Evolutionary conservation across 2,888 invertebrate species (phyloP).

Genomic region (Rhimphoctona megacephalus): DNA sequence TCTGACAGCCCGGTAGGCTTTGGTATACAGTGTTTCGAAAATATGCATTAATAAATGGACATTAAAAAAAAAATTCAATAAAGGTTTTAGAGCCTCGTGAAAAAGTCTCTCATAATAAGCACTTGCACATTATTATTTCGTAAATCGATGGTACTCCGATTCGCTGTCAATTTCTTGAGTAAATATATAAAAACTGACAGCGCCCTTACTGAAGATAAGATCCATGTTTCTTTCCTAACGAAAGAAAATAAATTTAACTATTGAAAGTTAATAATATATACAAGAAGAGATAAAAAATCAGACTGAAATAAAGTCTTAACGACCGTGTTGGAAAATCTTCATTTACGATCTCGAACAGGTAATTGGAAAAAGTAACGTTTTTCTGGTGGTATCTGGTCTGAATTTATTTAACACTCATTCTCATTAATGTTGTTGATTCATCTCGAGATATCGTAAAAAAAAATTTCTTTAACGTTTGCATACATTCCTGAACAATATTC

Average conservation of each 20-base stretch:
- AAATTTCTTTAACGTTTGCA: background rate
- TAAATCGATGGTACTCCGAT: no score
- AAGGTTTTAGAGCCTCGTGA: no score
- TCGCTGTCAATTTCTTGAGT: background rate
- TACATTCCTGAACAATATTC: no score
- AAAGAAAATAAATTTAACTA: background rate
- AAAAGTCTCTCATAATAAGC: no score
- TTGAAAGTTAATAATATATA: background rate
- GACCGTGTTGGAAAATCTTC: constrained; percentile 17
- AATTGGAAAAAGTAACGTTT: constrained; percentile 1
- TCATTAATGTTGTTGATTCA: constrained; percentile 4
- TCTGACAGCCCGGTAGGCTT: no score
- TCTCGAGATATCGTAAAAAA: background rate
- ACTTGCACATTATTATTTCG: no score
- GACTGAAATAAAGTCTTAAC: constrained; percentile 9
- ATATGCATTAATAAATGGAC: background rate
- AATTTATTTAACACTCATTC: constrained; percentile 23
- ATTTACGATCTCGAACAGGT: constrained; percentile 16
- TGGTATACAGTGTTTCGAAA: background rate
- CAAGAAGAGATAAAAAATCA: background rate
- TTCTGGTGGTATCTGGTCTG: background rate
- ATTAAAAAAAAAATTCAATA: no score
- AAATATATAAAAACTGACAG: background rate
- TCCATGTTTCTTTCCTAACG: background rate
- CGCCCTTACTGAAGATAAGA: background rate